Conservation (phyloP, 2,888 invertebrate species). For the Thysanoteuthis rhombus region DNA sequence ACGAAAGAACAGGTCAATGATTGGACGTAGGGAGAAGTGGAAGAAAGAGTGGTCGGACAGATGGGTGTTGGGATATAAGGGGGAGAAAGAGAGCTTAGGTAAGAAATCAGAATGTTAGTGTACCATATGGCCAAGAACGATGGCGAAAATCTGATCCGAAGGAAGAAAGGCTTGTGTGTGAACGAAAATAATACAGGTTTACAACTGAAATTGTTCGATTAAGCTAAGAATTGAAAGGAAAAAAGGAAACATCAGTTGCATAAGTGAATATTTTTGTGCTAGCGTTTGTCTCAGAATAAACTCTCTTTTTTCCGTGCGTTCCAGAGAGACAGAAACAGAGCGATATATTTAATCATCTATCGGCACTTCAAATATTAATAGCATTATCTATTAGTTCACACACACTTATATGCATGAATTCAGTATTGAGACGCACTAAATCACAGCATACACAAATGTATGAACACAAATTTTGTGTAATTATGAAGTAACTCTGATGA, state of each 20-base stretch:
- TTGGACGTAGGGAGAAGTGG: not conserved
- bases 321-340: too few relatives aligned
- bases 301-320: not conserved
- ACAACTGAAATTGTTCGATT: not conserved
- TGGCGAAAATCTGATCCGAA: not conserved
- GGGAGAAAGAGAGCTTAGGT: not conserved
- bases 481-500: too few relatives aligned
- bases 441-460: too few relatives aligned
- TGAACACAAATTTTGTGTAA: too few relatives aligned
- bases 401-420: not conserved
- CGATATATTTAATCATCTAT: not conserved
- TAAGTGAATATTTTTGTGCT: too few relatives aligned
- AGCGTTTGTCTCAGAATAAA: too few relatives aligned
- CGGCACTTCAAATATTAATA: not conserved
- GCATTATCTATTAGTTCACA: not conserved
- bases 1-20: not conserved
- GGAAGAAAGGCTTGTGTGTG: not conserved
- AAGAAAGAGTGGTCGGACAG: not conserved
- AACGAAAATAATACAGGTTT: not conserved
- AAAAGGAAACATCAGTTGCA: not conserved
- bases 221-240: not conserved
- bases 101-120: not conserved
- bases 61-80: not conserved
- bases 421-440: too few relatives aligned
- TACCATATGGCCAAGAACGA: not conserved